phyloP scores from a whole-genome alignment of 2,797 vertebrate species.

The Phyllotis vaccarum region DNA sequence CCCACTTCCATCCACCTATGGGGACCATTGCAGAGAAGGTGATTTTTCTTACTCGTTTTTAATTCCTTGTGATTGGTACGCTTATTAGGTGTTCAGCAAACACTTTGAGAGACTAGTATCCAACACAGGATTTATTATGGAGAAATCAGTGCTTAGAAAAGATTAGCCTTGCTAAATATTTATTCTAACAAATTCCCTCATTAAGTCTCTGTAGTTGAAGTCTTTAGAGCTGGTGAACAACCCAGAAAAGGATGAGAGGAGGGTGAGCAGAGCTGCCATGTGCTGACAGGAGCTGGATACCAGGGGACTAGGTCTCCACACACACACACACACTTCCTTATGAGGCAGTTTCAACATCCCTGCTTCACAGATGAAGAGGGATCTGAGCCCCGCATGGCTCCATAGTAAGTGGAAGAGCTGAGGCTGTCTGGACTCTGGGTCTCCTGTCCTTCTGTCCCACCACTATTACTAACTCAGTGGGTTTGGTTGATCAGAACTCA shows the following conservation, averaged over 20 bases:
- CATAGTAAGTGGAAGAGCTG: accelerated
- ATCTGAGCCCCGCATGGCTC: accelerated
- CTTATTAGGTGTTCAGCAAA: conserved; percentile 40
- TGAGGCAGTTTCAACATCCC: neutral
- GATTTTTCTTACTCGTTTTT: conserved; percentile 1
- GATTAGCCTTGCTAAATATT: conserved; percentile 33
- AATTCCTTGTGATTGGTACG: neutral
- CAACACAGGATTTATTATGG: neutral
- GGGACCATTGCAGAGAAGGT: neutral
- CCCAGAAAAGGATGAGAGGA: neutral
- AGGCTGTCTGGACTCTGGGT: neutral
- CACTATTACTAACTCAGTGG: neutral
- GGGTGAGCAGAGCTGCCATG: neutral
- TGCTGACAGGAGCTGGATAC: no score
- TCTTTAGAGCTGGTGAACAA: conserved; percentile 19
- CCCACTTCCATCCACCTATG: neutral
- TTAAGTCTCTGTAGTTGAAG: neutral
- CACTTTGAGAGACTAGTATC: neutral
- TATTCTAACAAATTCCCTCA: neutral
- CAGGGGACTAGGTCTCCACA: neutral
- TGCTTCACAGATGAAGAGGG: neutral
- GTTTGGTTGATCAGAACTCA: conserved; percentile 24
- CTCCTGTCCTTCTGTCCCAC: neutral
- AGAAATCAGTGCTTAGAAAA: neutral
- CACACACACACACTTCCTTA: neutral